Base-by-base conservation (phyloP, 2,888 invertebrate species). In the Chrysodeixis includens region DNA sequence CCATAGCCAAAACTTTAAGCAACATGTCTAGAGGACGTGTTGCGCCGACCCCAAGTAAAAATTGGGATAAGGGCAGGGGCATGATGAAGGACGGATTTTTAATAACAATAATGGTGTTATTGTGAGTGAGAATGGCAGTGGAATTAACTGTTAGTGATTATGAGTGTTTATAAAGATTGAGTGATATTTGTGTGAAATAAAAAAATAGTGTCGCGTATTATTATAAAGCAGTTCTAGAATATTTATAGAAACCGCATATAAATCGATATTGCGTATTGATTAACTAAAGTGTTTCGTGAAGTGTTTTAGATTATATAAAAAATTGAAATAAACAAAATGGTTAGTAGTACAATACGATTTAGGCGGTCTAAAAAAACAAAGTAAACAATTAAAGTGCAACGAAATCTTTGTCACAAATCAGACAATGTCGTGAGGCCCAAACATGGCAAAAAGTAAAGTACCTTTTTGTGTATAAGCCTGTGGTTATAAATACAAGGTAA, bases 401-500 rank as follows among this genome's bases (percentile, higher is more conserved):
- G 7, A 46, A 40, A 60, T 10, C 32, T 32, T 10, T 10, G 8
- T 7, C 0, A 4, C 30, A 55, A 46, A 49, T 16, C 74, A 59
- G 49, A 59, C 51, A 67, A 56, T 22, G 40, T 57, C 35, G 54
- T 20, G 22, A 40, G 8, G 9, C 8, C 4, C 46, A 18, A 58
- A 52, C 18, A 8, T n/a, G 44, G 51, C 51, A 58, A 49, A 56
- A 52, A 18, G 44, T 0, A 54, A 18, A 20, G 30, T 58, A 59
- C 49, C 46, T 8, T 35, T 32, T 58, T 44, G 55, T 65, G 55
- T 58, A 44, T 52, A 30, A 70, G 52, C 64, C 14, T n/a, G 22
- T 64, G 64, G 69, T 78, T 62, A 30, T n/a, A 66, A 14, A 60
- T 62, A 66, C 70, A 59, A 64, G 49, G 67, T 49, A 78, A 74